phyloP scores from a whole-genome alignment of 1,140 invertebrate species.

The Drosophila nikananu region DNA sequence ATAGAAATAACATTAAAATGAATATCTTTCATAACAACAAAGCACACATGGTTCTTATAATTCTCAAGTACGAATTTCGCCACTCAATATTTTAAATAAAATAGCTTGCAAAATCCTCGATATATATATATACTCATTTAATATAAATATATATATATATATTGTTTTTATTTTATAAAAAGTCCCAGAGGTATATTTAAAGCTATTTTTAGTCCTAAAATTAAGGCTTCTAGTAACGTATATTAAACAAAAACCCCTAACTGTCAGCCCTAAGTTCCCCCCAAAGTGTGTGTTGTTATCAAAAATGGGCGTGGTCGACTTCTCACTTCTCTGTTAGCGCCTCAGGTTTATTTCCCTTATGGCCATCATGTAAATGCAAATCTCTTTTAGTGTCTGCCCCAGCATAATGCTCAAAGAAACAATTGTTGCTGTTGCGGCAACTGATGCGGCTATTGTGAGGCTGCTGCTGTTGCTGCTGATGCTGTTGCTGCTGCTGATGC shows the following conservation, averaged over 20 bases:
- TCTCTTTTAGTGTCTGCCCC: constrained; percentile 25
- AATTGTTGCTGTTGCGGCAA: constrained; percentile 45
- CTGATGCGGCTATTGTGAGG: constrained; percentile 33
- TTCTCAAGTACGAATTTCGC: background rate
- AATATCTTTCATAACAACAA: too few relatives aligned
- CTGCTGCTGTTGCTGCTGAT: constrained; percentile 11
- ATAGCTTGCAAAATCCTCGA: too few relatives aligned
- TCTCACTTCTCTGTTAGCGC: background rate
- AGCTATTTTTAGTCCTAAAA: background rate
- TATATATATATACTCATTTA: background rate
- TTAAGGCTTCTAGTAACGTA: background rate
- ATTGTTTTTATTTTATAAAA: background rate
- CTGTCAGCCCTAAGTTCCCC: background rate
- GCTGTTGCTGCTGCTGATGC: constrained; percentile 25
- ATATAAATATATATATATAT: too few relatives aligned
- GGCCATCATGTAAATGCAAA: constrained; percentile 32
- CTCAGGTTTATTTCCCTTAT: constrained; percentile 12
- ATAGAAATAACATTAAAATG: too few relatives aligned
- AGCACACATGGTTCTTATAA: background rate
- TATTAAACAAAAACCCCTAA: background rate
- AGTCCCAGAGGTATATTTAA: background rate
- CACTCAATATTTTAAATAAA: background rate
- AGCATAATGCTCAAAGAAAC: constrained; percentile 49
- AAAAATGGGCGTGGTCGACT: constrained; percentile 23
- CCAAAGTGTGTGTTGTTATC: background rate